phyloP scores from a whole-genome alignment of 2,888 invertebrate species.

The Ophion ventricosus region DNA sequence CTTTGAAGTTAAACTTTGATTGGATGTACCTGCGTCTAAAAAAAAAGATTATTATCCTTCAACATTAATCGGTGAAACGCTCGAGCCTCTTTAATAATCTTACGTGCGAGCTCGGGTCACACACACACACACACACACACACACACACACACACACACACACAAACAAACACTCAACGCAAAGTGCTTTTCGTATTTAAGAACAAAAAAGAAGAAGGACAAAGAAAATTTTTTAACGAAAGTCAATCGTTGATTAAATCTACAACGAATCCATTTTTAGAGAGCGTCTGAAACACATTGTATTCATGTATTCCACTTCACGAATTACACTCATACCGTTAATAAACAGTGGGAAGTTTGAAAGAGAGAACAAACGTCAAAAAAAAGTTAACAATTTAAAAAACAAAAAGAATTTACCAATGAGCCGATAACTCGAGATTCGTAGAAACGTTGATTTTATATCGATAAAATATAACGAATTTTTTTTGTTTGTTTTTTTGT shows the following conservation, averaged over 20 bases:
- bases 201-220: slow-evolving; percentile 33
- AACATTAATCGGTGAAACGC: neutral
- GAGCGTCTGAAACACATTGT: slow-evolving; percentile 43
- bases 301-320: slow-evolving; percentile 29
- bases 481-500: no score
- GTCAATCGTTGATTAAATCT: slow-evolving; percentile 61
- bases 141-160: neutral
- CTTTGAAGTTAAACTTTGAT: neutral
- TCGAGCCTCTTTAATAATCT: neutral
- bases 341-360: neutral
- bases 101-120: slow-evolving; percentile 18
- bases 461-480: neutral
- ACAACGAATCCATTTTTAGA: slow-evolving; percentile 63
- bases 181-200: slow-evolving; percentile 56
- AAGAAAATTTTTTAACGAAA: slow-evolving; percentile 46
- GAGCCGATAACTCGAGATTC: neutral
- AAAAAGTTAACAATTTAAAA: neutral
- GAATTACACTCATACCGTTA: neutral
- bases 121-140: slow-evolving; percentile 1
- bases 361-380: neutral
- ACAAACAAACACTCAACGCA: slow-evolving; percentile 13
- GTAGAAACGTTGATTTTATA: neutral
- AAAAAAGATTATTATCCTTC: no score
- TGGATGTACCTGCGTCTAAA: no score
- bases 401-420: neutral